Evolutionary conservation across 1,140 invertebrate species (phyloP).

Genomic region (Dermatophagoides farinae): DNA sequence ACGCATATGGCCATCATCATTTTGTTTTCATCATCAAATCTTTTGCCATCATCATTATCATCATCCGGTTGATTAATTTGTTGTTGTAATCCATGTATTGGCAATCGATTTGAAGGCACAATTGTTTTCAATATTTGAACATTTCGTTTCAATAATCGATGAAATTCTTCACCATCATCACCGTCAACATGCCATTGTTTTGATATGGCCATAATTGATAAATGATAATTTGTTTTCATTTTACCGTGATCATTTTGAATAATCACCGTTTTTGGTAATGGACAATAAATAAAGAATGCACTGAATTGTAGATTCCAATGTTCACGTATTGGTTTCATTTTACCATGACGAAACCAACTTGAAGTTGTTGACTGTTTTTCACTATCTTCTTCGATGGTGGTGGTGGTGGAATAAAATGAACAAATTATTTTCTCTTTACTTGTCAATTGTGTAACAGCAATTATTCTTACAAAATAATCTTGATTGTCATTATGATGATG

Average conservation of each 20-base stretch:
- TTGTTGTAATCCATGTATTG: background rate
- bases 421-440: conserved; percentile 46
- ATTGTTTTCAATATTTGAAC: background rate
- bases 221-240: conserved; percentile 36
- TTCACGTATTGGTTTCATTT: conserved; percentile 52
- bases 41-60: background rate
- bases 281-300: conserved; percentile 66
- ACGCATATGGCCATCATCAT: conserved; percentile 68
- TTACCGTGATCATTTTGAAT: background rate
- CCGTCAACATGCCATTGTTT: background rate
- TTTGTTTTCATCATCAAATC: background rate
- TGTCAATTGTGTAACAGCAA: conserved; percentile 64
- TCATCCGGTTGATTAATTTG: background rate
- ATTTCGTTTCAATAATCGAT: background rate
- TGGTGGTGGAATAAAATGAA: background rate
- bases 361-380: background rate
- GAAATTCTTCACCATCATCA: too few species aligned
- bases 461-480: conserved; percentile 41
- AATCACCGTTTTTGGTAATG: conserved; percentile 21
- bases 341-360: conserved; percentile 16
- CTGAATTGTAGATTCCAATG: conserved; percentile 87
- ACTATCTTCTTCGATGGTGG: background rate
- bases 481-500: conserved; percentile 8
- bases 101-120: background rate
- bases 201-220: conserved; percentile 21